phyloP scores from a whole-genome alignment of 2,113 vertebrate species.

The Athene noctua region DNA sequence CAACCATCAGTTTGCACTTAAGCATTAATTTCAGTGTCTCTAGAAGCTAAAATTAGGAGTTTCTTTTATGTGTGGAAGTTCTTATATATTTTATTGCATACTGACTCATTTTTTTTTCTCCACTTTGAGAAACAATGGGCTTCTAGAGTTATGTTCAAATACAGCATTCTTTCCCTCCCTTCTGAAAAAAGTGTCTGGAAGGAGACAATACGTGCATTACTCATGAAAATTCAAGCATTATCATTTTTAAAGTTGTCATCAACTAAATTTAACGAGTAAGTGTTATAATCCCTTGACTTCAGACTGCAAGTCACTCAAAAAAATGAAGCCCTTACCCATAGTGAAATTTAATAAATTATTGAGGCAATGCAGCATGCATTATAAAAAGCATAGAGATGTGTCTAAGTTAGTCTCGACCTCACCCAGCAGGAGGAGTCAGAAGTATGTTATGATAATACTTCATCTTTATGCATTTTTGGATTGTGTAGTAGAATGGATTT shows the following conservation, averaged over 20 bases:
- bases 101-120: background rate
- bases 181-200: background rate
- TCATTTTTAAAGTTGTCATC: background rate
- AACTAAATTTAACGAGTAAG: background rate
- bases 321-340: background rate
- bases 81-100: background rate
- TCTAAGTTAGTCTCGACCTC: background rate
- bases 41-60: background rate
- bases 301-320: background rate
- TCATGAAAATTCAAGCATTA: background rate
- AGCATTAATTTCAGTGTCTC: background rate
- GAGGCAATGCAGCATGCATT: background rate
- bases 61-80: background rate
- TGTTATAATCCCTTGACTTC: background rate
- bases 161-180: background rate
- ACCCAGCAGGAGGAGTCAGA: constrained; percentile 24
- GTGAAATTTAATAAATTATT: background rate
- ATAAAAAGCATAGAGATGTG: background rate
- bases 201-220: background rate
- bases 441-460: background rate
- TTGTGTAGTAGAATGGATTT: background rate
- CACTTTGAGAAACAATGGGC: background rate
- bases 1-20: background rate
- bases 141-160: background rate
- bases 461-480: background rate